Evolutionary conservation across 2,113 vertebrate species (phyloP).

Genomic region (Regulus satrapa): DNA sequence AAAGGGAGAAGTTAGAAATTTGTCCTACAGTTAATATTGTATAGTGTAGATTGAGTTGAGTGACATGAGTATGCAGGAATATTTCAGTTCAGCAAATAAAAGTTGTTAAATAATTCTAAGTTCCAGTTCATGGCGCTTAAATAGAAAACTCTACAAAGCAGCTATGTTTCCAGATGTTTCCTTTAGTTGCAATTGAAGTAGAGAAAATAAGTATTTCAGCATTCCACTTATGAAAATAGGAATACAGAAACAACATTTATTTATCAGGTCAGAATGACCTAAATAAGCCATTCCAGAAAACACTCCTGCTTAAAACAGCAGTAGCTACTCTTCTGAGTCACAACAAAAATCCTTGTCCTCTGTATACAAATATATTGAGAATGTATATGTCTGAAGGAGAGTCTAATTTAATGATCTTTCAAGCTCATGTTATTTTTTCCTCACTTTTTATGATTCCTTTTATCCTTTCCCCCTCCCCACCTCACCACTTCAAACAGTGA

Average conservation of each 20-base stretch:
- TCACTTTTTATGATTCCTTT: not conserved
- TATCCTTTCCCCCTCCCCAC: not conserved
- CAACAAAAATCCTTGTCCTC: not conserved
- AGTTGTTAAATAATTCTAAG: not conserved
- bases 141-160: not conserved
- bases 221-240: not conserved
- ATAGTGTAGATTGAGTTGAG: not conserved
- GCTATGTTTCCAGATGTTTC: not conserved
- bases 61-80: accelerated
- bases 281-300: not conserved
- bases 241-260: not conserved
- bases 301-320: not conserved
- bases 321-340: not conserved
- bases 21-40: not conserved
- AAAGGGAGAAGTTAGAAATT: not conserved
- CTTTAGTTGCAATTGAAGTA: not conserved
- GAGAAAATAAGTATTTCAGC: not conserved
- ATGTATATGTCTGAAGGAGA: not conserved
- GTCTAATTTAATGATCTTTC: not conserved
- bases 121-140: not conserved
- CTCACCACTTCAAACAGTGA: not conserved
- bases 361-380: not conserved
- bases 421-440: not conserved
- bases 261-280: not conserved
- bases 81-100: not conserved